phyloP scores from a whole-genome alignment of 2,113 vertebrate genomes.

The Glaucomys volans region DNA sequence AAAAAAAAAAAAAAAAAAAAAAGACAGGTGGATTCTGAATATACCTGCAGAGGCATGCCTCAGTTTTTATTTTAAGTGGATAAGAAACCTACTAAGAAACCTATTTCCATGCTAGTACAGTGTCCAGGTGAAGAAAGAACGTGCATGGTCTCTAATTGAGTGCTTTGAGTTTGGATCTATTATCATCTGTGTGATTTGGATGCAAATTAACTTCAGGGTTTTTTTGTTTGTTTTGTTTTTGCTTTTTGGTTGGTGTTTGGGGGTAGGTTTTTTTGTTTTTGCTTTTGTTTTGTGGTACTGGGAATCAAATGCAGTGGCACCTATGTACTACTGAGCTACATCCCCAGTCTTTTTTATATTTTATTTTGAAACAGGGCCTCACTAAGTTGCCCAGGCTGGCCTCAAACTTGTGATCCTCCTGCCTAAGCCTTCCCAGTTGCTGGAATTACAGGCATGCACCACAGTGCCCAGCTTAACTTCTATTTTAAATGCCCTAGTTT shows the following conservation, averaged over 20 bases:
- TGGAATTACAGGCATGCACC: background rate
- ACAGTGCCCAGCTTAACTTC: background rate
- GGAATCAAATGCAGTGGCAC: background rate
- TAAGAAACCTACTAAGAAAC: background rate
- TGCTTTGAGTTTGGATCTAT: background rate
- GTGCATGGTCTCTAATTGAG: background rate
- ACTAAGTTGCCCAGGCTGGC: background rate
- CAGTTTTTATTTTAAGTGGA: background rate
- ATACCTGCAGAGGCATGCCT: background rate
- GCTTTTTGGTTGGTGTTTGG: background rate
- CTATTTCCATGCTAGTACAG: background rate
- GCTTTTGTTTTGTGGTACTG: background rate
- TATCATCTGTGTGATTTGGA: background rate
- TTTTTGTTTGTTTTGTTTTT: background rate
- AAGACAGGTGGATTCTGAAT: background rate
- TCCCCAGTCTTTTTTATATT: background rate
- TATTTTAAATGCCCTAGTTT: background rate
- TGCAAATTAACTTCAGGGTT: background rate
- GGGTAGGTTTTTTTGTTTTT: background rate
- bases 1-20: background rate
- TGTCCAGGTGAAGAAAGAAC: background rate
- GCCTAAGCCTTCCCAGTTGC: background rate
- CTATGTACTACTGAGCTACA: background rate
- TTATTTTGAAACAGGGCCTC: background rate
- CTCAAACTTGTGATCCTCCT: too few relatives aligned